A percentile compares a stretch with the other conserved stretches of the same genome.
phyloP scores from a whole-genome alignment of 2,113 vertebrate species.

The Paraplagusia blochii region DNA sequence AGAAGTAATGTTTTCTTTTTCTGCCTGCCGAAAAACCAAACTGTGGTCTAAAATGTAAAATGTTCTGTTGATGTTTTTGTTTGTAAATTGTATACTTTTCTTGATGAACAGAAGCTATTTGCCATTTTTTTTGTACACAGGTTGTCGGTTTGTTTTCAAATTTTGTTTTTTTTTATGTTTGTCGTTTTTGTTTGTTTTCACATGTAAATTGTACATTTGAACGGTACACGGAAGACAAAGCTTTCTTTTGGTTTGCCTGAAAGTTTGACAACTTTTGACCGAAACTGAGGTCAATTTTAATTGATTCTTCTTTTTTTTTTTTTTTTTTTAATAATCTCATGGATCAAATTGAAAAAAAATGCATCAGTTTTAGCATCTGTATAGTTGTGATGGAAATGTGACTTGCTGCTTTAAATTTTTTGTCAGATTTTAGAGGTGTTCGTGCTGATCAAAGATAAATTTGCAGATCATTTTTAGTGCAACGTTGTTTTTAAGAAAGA shows the following conservation, averaged over 20 bases:
- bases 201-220: constrained; percentile 71
- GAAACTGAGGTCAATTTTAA: constrained; percentile 35
- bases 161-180: constrained; percentile 31
- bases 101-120: constrained; percentile 62
- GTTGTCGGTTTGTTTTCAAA: constrained; percentile 22
- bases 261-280: constrained; percentile 61
- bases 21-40: constrained; percentile 75
- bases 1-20: constrained; percentile 44
- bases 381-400: constrained; percentile 69
- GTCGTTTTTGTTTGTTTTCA: constrained; percentile 47
- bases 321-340: constrained; percentile 56
- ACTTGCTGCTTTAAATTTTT: constrained; percentile 72
- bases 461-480: constrained; percentile 37
- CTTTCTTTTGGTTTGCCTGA: constrained; percentile 52
- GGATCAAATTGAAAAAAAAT: constrained; percentile 57
- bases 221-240: constrained; percentile 64
- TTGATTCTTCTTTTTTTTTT: no score
- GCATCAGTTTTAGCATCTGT: constrained; percentile 61
- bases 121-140: constrained; percentile 33
- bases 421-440: constrained; percentile 67
- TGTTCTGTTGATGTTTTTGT: constrained; percentile 65
- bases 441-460: constrained; percentile 66
- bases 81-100: constrained; percentile 71
- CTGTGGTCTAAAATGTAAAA: constrained; percentile 75
- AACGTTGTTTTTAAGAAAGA: constrained; percentile 31